Percentiles rank a stretch among this genome's conserved stretches.
Evolutionary conservation across 2,888 invertebrate species (phyloP).

Genomic region (Machimus atricapillus): DNA sequence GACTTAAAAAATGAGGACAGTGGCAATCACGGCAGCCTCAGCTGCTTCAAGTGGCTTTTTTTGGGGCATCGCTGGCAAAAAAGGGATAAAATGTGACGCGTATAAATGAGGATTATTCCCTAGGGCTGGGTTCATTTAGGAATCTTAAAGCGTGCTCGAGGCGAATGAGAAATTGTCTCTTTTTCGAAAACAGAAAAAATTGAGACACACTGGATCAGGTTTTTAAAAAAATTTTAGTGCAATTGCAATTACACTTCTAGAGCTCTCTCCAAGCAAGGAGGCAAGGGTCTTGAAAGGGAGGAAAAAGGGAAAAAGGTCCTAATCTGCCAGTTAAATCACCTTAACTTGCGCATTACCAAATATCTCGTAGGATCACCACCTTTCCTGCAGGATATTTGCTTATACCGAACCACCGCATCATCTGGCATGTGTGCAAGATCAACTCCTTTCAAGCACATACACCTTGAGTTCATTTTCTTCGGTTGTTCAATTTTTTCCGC

Average conservation of each 20-base stretch:
- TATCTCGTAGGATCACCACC: neutral
- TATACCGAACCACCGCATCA: neutral
- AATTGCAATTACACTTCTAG: neutral
- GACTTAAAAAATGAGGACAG: conserved; percentile 11
- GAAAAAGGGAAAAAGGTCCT: neutral
- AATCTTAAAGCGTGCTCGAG: neutral
- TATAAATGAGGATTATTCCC: neutral
- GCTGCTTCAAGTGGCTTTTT: conserved; percentile 2
- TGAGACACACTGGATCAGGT: neutral
- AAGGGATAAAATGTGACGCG: conserved; percentile 2
- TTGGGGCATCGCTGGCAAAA: neutral
- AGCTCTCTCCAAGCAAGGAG: neutral
- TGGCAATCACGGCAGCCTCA: conserved; percentile 4
- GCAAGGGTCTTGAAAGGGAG: neutral
- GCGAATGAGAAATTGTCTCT: neutral
- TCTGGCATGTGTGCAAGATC: neutral
- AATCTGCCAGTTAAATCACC: neutral
- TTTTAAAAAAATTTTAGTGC: neutral
- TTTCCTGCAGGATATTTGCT: conserved; percentile 12
- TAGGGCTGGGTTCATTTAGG: neutral
- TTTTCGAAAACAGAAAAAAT: neutral
- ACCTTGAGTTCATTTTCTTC: conserved; percentile 4
- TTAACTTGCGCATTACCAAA: neutral
- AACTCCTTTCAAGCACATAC: neutral
- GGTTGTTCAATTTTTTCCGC: neutral